Evolutionary conservation across 2,113 vertebrate species (phyloP).

Genomic region (Zosterops hypoxanthus): DNA sequence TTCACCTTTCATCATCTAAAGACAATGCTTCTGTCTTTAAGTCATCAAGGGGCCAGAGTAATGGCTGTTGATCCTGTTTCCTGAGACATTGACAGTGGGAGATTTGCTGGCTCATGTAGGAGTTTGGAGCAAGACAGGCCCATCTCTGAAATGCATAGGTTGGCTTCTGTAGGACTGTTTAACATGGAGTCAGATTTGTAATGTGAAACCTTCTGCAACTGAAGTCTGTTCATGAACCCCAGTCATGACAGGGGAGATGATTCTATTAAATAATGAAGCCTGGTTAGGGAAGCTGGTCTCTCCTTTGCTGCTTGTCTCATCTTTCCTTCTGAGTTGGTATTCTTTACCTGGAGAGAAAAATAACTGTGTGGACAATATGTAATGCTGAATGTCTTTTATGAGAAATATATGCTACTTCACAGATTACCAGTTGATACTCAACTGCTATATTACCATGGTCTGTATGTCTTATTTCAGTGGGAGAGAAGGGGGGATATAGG

Average conservation of each 20-base stretch:
- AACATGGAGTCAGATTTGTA: background rate
- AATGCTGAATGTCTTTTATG: background rate
- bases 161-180: background rate
- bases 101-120: background rate
- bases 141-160: background rate
- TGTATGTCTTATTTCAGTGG: background rate
- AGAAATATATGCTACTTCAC: background rate
- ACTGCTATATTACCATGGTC: accelerated
- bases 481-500: background rate
- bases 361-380: background rate
- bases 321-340: background rate
- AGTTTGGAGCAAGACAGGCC: background rate
- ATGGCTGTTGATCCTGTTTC: background rate
- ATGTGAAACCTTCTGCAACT: background rate
- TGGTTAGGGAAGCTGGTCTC: background rate
- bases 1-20: background rate
- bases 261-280: background rate
- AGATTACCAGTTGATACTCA: background rate
- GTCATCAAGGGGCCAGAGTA: background rate
- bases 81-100: background rate
- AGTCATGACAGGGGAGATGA: background rate
- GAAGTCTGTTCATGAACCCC: background rate
- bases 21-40: background rate
- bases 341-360: background rate
- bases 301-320: background rate